Evolutionary conservation across 2,888 invertebrate species (phyloP).

Genomic region (Cheilosia grossa): DNA sequence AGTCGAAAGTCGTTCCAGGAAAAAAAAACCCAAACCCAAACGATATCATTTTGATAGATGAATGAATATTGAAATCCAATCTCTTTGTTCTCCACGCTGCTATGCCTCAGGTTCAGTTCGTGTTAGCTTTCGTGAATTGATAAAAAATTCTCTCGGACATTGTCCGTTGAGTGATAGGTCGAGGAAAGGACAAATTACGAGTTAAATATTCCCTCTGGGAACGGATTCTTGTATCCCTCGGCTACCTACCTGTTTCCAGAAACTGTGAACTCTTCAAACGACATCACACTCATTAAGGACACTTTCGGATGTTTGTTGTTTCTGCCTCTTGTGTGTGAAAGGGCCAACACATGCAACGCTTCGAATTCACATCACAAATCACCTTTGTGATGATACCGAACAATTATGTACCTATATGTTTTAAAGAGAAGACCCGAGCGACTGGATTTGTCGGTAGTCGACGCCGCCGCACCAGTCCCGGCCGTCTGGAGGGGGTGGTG

Average conservation of each 20-base stretch:
- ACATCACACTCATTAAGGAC: conserved; percentile 75
- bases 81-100: conserved; percentile 28
- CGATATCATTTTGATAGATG: conserved; percentile 70
- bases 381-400: conserved; percentile 72
- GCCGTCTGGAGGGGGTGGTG: conserved; percentile 69
- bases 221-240: conserved; percentile 1
- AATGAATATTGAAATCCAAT: conserved; percentile 68
- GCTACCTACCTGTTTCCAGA: conserved; percentile 60
- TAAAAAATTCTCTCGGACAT: conserved; percentile 45
- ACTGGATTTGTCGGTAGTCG: conserved; percentile 26
- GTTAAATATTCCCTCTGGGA: conserved; percentile 51
- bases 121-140: conserved; percentile 63
- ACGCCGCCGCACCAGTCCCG: conserved; percentile 19
- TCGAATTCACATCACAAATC: conserved; percentile 58
- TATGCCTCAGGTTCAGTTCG: conserved; percentile 34
- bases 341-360: conserved; percentile 63
- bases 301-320: conserved; percentile 62
- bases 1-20: conserved; percentile 59
- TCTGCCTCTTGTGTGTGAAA: conserved; percentile 9
- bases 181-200: conserved; percentile 62
- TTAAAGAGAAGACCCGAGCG: conserved; percentile 22
- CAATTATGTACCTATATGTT: conserved; percentile 46
- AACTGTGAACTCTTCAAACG: conserved; percentile 71
- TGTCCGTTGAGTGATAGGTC: conserved; percentile 49
- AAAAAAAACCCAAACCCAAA: conserved; percentile 29